Evolutionary conservation across 1,140 invertebrate genomes (phyloP).

Genomic region (Drosophila seguyi): DNA sequence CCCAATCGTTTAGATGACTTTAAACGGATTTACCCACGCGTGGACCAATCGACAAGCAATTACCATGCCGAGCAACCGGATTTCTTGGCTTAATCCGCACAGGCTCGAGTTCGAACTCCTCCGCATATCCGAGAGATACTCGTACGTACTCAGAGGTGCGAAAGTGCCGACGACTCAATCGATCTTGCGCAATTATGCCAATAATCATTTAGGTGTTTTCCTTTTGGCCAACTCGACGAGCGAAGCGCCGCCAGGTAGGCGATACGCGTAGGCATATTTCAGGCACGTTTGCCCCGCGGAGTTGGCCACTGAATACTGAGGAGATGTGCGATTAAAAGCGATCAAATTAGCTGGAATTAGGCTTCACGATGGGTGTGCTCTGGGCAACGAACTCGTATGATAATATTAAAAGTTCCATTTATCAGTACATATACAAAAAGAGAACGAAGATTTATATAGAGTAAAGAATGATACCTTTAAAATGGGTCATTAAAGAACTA

Average conservation of each 20-base stretch:
- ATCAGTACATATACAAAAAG: background rate
- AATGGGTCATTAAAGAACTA: background rate
- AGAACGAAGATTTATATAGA: background rate
- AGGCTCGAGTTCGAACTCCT: slow-evolving; percentile 18
- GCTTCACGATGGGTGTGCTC: slow-evolving; percentile 25
- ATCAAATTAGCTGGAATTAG: slow-evolving; percentile 29
- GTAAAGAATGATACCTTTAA: background rate
- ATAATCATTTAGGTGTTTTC: slow-evolving; percentile 53
- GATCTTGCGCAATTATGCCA: slow-evolving; percentile 68
- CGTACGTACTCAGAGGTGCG: slow-evolving; percentile 51
- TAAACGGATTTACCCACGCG: slow-evolving; percentile 17
- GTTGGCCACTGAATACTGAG: slow-evolving; percentile 57
- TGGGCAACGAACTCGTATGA: slow-evolving; percentile 5
- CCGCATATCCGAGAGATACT: slow-evolving; percentile 26
- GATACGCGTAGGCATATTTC: slow-evolving; percentile 59
- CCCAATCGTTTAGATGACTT: background rate
- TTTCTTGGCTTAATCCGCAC: slow-evolving; percentile 16
- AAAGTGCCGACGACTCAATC: slow-evolving; percentile 59
- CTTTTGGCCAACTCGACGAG: slow-evolving; percentile 16
- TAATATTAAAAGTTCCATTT: background rate
- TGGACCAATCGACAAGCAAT: slow-evolving; percentile 56
- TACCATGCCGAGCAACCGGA: slow-evolving; percentile 56
- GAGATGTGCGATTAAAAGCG: slow-evolving; percentile 50
- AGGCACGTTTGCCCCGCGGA: slow-evolving; percentile 59
- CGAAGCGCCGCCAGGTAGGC: slow-evolving; percentile 25